Evolutionary conservation across 2,888 invertebrate genomes (phyloP), one percentile per base, ranked within the genome.

Genomic region (Apamea anceps): DNA sequence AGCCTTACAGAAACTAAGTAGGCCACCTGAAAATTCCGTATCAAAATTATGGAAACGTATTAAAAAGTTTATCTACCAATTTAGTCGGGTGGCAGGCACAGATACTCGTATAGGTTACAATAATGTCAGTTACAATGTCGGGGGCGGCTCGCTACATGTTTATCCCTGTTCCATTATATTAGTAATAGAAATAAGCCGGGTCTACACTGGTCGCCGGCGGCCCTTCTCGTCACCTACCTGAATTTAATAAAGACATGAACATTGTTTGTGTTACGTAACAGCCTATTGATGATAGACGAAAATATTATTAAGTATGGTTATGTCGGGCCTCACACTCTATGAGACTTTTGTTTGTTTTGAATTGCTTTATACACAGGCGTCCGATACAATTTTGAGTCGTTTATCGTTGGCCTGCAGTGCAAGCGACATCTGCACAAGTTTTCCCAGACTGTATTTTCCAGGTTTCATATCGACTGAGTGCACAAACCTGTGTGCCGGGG

Each of bases 231-330:
- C 79, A 77, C 72, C 78, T 80, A 80, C 80, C 80, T 83, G 79
- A 87, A 75, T 80, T 87, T 88, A 85, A 87, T 88, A 87, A 82
- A 87, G 82, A 77, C 74, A 81, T 21, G 48, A 75, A 81, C 72
- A 75, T 78, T 79, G 80, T 85, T 80, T 87, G 70, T 76, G 28
- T 77, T 81, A 77, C 67, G 77, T 87, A 77, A 76, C 66, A 68
- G 63, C 51, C 54, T 72, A 78, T 78, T 86, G 72, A 83, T 75
- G 73, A 77, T 75, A 73, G 77, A 67, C 7, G 63, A 73, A 84
- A 80, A 84, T 75, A 84, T 84, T 72, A 80, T 77, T 72, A n/a
- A n/a, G n/a, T n/a, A 77, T 63, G 68, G 75, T 85, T 63, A 54
- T 63, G 51, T 75, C 54, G 32, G 21, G 48, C 21, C 32, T 67